Evolutionary conservation across 2,888 invertebrate genomes (phyloP).

Genomic region (Girardia tigrina): DNA sequence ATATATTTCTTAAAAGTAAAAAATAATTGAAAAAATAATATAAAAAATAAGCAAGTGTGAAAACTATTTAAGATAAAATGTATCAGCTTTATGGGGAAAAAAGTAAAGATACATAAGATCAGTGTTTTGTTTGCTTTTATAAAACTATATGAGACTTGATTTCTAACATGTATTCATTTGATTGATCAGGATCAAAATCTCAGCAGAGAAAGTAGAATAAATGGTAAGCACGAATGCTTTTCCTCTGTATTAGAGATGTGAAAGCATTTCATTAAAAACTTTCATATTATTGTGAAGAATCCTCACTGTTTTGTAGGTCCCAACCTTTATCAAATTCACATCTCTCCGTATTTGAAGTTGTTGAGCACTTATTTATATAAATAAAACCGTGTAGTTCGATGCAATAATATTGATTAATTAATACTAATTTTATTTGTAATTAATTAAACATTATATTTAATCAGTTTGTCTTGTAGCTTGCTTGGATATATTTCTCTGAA

Average conservation of each 20-base stretch:
- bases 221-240: conserved; percentile 20
- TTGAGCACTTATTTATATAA: not conserved
- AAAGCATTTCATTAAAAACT: not conserved
- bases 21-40: too few relatives aligned
- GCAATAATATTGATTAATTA: not conserved
- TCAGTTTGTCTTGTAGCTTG: conserved; percentile 10
- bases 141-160: not conserved
- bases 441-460: not conserved
- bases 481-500: not conserved
- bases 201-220: not conserved
- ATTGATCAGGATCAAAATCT: conserved; percentile 11
- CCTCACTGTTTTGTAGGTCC: conserved; percentile 23
- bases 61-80: not conserved
- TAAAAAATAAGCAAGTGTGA: too few relatives aligned
- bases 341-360: conserved; percentile 23
- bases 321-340: conserved; percentile 23
- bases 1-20: too few relatives aligned
- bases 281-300: not conserved
- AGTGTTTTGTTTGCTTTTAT: not conserved
- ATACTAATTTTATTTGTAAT: conserved; percentile 5
- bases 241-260: conserved; percentile 20
- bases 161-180: not conserved
- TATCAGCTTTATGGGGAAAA: not conserved
- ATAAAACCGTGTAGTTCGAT: conserved; percentile 11
- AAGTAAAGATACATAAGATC: not conserved